Evolutionary conservation across 1,140 invertebrate genomes (phyloP).

Genomic region (Mycetomoellerius zeteki): DNA sequence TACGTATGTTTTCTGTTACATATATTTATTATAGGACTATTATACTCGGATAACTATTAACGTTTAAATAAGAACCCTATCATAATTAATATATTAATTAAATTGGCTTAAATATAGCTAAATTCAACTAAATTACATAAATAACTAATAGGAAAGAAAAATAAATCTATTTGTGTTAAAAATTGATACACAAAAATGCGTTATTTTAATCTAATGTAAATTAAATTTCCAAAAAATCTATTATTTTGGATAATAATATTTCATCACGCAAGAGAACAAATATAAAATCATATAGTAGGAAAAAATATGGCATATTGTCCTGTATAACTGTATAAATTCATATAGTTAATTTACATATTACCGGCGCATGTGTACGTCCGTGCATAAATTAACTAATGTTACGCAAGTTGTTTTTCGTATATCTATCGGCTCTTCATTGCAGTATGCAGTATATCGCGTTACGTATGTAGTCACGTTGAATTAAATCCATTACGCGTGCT

Average conservation of each 20-base stretch:
- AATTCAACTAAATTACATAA: neutral
- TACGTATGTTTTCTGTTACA: conserved; percentile 63
- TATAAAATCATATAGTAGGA: neutral
- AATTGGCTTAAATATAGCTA: neutral
- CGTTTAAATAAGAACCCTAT: conserved; percentile 7
- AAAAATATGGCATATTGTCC: neutral
- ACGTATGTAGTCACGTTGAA: conserved; percentile 24
- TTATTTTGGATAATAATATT: conserved; percentile 8
- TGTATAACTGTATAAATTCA: conserved; percentile 7
- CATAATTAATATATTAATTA: conserved; percentile 26
- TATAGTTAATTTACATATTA: conserved; percentile 46
- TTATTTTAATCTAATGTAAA: neutral
- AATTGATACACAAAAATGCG: neutral
- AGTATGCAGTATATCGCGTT: neutral
- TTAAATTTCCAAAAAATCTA: neutral
- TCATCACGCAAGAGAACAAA: neutral
- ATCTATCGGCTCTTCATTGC: conserved; percentile 4
- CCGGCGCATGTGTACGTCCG: neutral
- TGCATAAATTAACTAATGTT: conserved; percentile 65
- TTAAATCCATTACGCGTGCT: conserved; percentile 25
- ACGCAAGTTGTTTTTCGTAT: conserved; percentile 14
- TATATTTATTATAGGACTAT: conserved; percentile 51
- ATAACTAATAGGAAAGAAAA: neutral
- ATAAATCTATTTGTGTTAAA: neutral
- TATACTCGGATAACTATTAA: no score